Base-by-base conservation (phyloP, 2,888 invertebrate species). In the Eucera pruinosa region DNA sequence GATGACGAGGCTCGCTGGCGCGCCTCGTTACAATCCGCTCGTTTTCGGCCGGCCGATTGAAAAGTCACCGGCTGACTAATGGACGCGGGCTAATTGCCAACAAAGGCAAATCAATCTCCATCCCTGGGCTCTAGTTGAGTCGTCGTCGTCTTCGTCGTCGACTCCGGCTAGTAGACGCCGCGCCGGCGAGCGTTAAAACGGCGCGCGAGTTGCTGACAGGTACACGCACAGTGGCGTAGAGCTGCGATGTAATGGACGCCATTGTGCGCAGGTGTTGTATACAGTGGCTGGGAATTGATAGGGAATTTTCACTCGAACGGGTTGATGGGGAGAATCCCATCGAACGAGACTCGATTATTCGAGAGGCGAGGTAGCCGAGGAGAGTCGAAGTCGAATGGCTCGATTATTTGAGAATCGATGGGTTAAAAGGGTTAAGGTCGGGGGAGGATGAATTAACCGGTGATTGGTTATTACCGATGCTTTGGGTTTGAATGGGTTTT, bases 101-200 rank as follows among this genome's bases (percentile, higher is more conserved):
- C 86, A 86, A 88, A 90, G 86, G 81, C 87, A 87, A 90, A 90
- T 90, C 89, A 89, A 90, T 90, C 90, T 89, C 83, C 81, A 78
- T 78, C 80, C 77, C 36, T 57, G 60, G 62, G 75, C 39, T 75
- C 83, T 89, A 88, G 88, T 90, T 89, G 88, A 90, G 89, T 88
- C 87, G 90, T 84, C 68, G 76, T 70, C 45, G 57, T n/a, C n/a
- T n/a, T n/a, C n/a, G n/a, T n/a, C n/a, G n/a, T n/a, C n/a, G n/a
- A n/a, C n/a, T n/a, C n/a, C 57, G 9, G 72, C 36, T 69, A 80
- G 76, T 77, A 77, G 86, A 86, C 77, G 75, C 27, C 77, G 75
- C 27, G 23, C 47, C 77, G 80, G 54, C 73, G 72, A 85, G 75
- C 86, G 85, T 78, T n/a, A 82, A 81, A 87, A 86, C 87, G 84